Base-by-base conservation (phyloP, 2,113 vertebrate genomes). In the Anolis carolinensis region DNA sequence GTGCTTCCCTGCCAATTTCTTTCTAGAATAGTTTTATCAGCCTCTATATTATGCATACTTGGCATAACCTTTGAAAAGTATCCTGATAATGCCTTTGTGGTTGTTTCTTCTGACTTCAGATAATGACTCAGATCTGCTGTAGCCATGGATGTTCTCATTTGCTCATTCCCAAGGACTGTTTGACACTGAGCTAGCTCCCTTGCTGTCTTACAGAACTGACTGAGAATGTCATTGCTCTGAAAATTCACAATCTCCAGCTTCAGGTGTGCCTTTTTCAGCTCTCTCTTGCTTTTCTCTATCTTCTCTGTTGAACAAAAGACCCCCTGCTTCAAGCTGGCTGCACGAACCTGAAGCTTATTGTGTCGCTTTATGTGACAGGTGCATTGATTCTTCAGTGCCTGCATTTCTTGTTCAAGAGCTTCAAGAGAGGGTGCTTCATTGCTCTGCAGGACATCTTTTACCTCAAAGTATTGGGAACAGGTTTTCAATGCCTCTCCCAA, bases 21-120 rank as follows among this genome's bases (percentile, higher is more conserved):
- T 52, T 0, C 20, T 8, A 67, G 36, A 21, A 59, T 32, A 50
- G 9, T 25, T 76, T 83, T 81, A 81, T 65, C 78, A 86, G 9
- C 7, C 34, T 25, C 80, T 59, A 59, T 8, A 76, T 25, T 20
- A 34, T 50, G 79, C 7, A 30, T 65, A 14, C 23, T 44, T 44
- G 67, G 67, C 39, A 89, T 55, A 10, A 70, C 6, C 6, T 94
- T 80, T 81, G 86, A 85, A 23, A 79, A 48, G 8, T 90, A 82
- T 1, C 18, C 80, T 32, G 87, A 63, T 36, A 85, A 84, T 0
- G 0, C 5, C 0, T 78, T 16, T 0, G 78, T 87, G 23, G 48
- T 44, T 25, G 73, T 68, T 81, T 92, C 82, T 74, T 95, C 91
- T 59, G 84, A 79, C 39, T 93, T 30, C n/a, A 91, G 2, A 48